Evolutionary conservation across 2,888 invertebrate genomes (phyloP), one percentile per base, ranked within the genome.

Genomic region (Apocheima hispidaria): DNA sequence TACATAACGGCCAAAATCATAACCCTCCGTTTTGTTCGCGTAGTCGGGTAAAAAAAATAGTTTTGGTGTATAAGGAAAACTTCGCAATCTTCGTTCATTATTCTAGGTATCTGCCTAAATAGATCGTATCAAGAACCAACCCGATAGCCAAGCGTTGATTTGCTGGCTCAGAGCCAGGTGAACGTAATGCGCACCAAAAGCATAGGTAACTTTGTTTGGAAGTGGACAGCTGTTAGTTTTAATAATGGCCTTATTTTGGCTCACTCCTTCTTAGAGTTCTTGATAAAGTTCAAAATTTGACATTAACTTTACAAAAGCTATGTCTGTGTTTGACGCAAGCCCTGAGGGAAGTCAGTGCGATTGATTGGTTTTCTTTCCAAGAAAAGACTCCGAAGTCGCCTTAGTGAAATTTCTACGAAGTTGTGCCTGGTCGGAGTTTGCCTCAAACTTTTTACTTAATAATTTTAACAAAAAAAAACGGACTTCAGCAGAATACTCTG

Each of bases 91-190:
- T 23, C 21, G 14, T 41, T 20, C 28, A 28, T 35, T 20, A 33
- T 16, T 4, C 30, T 4, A 6, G 20, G 7, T 18, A 40, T n/a
- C n/a, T n/a, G n/a, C 28, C n/a, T 16, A 50, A 14, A 7, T 23
- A 12, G 14, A 26, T 43, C 21, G 20, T 30, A 48, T 30, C 14
- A 48, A 12, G 14, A 28, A 4, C 16, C 4, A 18, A 44, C n/a
- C 16, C 16, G 9, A 18, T 46, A 30, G 12, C 30, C 30, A 55
- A 41, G 68, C 66, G 70, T 69, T 59, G 62, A 49, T 68, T 60
- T 58, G 48, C 63, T 74, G 79, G 79, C 68, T 50, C 36, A 33
- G n/a, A 63, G 78, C 75, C 75, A 79, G 68, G 53, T 60, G 48
- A 59, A 69, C 56, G 59, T 60, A 69, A 68, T 67, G 66, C 68